These are phyloP conservation scores for Limnothrissa miodon DNA, from an alignment of 2,113 vertebrate species.

Conservation along the genomic window DNA sequence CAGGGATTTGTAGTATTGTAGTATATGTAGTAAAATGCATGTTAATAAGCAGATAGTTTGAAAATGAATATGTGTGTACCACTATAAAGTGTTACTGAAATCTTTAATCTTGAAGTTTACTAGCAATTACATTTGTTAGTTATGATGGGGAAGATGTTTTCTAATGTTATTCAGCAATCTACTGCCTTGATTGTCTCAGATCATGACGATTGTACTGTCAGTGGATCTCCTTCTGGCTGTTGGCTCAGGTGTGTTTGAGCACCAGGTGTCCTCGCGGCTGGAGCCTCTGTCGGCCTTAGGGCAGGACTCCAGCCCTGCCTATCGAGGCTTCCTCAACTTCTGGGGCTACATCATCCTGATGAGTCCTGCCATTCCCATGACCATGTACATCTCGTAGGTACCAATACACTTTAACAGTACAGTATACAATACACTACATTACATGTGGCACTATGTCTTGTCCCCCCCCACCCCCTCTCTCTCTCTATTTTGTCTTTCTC, in stretches of 20 bases:
- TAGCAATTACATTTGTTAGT: neutral
- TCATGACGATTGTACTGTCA: slow-evolving; percentile 60
- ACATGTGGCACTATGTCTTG: neutral
- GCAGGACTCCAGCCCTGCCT: slow-evolving; percentile 37
- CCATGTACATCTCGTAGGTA: slow-evolving; percentile 88
- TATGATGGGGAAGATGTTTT: neutral
- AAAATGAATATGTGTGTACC: too few species aligned
- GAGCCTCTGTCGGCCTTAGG: slow-evolving; percentile 47
- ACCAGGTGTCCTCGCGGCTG: slow-evolving; percentile 42
- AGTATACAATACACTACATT: too few species aligned
- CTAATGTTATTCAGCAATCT: neutral
- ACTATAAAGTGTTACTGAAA: too few species aligned
- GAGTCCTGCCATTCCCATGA: slow-evolving; percentile 84
- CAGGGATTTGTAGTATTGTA: too few species aligned
- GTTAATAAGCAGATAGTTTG: too few species aligned
- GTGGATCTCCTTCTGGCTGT: slow-evolving; percentile 62
- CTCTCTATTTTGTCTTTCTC: neutral
- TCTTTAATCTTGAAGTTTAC: neutral
- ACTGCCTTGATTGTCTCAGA: slow-evolving; percentile 54
- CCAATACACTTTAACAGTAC: too few species aligned
- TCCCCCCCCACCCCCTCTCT: neutral
- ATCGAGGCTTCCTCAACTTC: slow-evolving; percentile 79
- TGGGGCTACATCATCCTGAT: slow-evolving; percentile 89
- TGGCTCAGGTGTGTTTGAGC: slow-evolving; percentile 58
- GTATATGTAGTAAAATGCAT: too few species aligned